phyloP scores from a whole-genome alignment of 1,140 invertebrate species.

The Cotesia glomerata region DNA sequence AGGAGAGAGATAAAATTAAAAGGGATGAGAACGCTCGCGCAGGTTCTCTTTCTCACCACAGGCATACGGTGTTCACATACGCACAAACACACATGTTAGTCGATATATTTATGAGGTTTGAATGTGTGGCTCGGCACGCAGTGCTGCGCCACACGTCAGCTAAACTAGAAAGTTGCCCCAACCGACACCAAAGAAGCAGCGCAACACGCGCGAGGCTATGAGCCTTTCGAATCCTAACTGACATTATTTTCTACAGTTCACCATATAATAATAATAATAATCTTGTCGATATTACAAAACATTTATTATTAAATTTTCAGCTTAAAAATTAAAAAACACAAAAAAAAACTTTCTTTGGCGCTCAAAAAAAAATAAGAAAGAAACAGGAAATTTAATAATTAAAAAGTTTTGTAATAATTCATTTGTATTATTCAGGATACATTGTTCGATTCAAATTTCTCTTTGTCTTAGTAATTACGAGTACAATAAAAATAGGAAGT shows the following conservation, averaged over 20 bases:
- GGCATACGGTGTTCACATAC: background rate
- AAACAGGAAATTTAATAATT: background rate
- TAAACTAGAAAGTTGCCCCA: constrained; percentile 63
- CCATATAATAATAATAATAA: background rate
- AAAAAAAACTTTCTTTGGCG: background rate
- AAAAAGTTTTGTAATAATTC: background rate
- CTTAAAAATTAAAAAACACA: background rate
- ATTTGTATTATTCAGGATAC: background rate
- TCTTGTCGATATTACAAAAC: background rate
- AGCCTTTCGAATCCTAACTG: constrained; percentile 62
- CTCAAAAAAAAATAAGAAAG: background rate
- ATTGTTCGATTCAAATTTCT: background rate
- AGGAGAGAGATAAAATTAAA: constrained; percentile 27
- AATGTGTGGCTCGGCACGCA: constrained; percentile 23
- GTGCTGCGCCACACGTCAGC: constrained; percentile 49
- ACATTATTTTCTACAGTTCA: constrained; percentile 30
- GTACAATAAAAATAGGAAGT: background rate
- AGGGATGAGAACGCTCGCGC: constrained; percentile 19
- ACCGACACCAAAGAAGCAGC: constrained; percentile 54
- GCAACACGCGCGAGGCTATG: constrained; percentile 43
- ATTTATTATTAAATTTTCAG: too few species aligned
- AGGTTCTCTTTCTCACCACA: constrained; percentile 19
- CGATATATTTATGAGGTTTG: constrained; percentile 20
- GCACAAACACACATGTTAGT: constrained; percentile 23
- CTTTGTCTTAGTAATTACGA: background rate